Base-by-base conservation (phyloP, 2,797 vertebrate genomes). In the Buphagus erythrorhynchus region DNA sequence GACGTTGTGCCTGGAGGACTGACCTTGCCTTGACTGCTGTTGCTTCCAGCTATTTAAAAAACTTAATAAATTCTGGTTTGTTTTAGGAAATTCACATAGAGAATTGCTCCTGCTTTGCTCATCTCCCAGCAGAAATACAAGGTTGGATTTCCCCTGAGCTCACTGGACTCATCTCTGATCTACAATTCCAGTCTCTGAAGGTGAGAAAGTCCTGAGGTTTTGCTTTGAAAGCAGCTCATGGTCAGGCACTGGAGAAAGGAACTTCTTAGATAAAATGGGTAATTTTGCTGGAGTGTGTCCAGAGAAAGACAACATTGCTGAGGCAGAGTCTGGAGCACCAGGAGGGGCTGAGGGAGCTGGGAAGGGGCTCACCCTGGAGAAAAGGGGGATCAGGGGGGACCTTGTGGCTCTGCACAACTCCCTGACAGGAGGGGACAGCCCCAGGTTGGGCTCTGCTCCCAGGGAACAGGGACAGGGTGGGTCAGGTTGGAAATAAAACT, bases 301-400 rank as follows among this genome's bases (percentile, higher is more conserved):
- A 13, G 51, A 28, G 19, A 36, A 49, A 48, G 49, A 11, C 33
- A 36, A 3, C 12, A 5, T 6, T 5, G 36, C 7, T 49, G 43
- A 19, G 8, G 13, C 3, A n/a, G 26, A 10, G 17, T 0, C 15
- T 63, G 66, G 66, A 49, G 26, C 10, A 0, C 8, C 57, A 63
- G 65, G 17, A 62, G 42, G 0, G 2, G 42, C 35, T 63, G 42
- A 14, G 65, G 4, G 42, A 76, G 46, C 40, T 76, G 55, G 22
- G 2, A 54, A 42, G 20, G 48, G 14, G 29, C 55, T 77, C 17
- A 69, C 17, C 13, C 46, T 54, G 55, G 84, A 42, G n/a, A 0
- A 74, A 42, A 66, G 21, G 59, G 29, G 59, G 51, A 6, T 29
- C 42, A 35, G 45, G 36, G 10, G 29, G 3, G 2, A 2, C 4